Base-by-base conservation (phyloP, 64 coral and sea anemone genomes). In the Catalaphyllia jardinei region DNA sequence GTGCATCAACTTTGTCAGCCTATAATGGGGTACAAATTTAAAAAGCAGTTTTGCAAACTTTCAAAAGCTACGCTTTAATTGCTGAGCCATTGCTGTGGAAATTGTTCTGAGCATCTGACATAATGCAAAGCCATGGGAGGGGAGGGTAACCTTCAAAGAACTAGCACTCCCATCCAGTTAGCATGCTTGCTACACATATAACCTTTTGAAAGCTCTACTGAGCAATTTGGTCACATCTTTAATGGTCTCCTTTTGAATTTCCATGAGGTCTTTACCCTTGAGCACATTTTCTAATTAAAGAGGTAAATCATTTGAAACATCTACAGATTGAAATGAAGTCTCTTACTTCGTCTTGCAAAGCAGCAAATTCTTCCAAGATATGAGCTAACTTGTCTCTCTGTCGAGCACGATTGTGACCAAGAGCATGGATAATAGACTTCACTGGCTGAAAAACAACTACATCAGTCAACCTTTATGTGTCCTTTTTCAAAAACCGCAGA, bases 391-490 rank as follows among this genome's bases (percentile, higher is more conserved):
- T 99, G 55, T 99, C 97, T 86, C 97, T 86, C 64, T 93, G 97
- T 6, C 97, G 86, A 65, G 96, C 96, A 62, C 96, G 96, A 73
- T 98, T 98, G 33, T 99, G 97, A 4, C 97, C 94, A 77, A 99
- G 88, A 16, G 94, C 90, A 54, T 94, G 96, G 10, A 95, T 92
- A 1, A 98, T 67, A 12, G 94, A 95, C 25, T 95, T 95, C 29
- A 99, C 76, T 8, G 97, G 91, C 97, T 99, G 29, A 59, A n/a
- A 89, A 65, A 31, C 55, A 4, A 89, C 79, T 85, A 31, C 35
- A 39, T 4, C 24, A 61, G 51, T 71, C 76, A 31, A 52, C 42
- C 42, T 46, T 46, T 46, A 46, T 5, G 6, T 46, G 42, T 6
- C 42, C 42, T 46, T 5, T 46, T 46, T 46, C 42, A 6, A 46